Evolutionary conservation across 2,888 invertebrate genomes (phyloP).

Genomic region (Danaus chrysippus): DNA sequence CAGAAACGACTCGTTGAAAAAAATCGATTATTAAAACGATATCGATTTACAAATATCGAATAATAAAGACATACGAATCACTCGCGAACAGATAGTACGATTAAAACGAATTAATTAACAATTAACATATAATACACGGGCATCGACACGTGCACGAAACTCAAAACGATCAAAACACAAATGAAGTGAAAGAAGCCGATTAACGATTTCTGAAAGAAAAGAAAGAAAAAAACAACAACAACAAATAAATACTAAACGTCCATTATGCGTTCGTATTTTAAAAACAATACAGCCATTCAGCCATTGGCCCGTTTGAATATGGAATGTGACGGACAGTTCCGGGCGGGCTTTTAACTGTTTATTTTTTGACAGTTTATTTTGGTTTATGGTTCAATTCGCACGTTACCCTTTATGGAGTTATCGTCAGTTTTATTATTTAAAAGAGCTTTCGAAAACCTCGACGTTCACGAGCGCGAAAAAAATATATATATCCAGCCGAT

Average conservation of each 20-base stretch:
- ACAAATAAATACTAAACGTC: constrained; percentile 42
- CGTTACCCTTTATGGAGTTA: constrained; percentile 46
- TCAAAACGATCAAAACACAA: constrained; percentile 47
- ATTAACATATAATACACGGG: too few species aligned
- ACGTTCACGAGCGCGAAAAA: constrained; percentile 4
- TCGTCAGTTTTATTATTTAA: constrained; percentile 50
- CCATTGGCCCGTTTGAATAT: constrained; percentile 66
- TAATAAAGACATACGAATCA: too few species aligned
- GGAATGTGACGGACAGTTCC: constrained; percentile 68
- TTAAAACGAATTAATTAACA: too few species aligned
- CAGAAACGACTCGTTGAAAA: too few species aligned
- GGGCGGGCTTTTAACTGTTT: constrained; percentile 60
- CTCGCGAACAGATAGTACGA: too few species aligned
- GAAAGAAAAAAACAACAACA: too few species aligned
- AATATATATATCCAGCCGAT: constrained; percentile 1
- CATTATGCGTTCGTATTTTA: constrained; percentile 69
- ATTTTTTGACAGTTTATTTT: constrained; percentile 39
- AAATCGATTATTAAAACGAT: constrained; percentile 24
- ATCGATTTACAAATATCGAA: constrained; percentile 17
- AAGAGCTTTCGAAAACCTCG: constrained; percentile 13
- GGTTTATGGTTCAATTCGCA: constrained; percentile 50
- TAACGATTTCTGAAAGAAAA: constrained; percentile 65
- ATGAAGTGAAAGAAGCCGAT: constrained; percentile 75
- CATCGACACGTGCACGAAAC: constrained; percentile 11
- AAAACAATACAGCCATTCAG: constrained; percentile 72